These are phyloP conservation scores for Rousettus leschenaultii DNA, from an alignment of 2,113 vertebrate genomes.

Conservation along the genomic window DNA sequence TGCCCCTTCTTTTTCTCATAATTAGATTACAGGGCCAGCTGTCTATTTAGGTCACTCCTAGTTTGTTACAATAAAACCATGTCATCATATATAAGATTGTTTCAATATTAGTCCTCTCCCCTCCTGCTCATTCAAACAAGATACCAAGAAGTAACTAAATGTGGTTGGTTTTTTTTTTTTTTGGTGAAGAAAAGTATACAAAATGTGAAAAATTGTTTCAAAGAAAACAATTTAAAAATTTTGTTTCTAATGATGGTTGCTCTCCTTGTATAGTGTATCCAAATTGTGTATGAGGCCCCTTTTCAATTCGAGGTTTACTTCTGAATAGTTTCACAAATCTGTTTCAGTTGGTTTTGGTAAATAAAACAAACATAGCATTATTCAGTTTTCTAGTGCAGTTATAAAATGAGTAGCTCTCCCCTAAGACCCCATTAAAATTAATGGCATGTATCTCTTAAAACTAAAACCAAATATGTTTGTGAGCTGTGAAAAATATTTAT, in stretches of 20 bases:
- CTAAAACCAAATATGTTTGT: constrained; percentile 23
- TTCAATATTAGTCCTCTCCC: background rate
- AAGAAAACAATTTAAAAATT: background rate
- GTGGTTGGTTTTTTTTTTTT: background rate
- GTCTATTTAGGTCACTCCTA: constrained; percentile 30
- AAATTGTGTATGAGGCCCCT: background rate
- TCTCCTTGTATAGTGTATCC: background rate
- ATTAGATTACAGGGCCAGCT: constrained; percentile 18
- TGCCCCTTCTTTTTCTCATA: background rate
- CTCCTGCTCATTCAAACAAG: background rate
- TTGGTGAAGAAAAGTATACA: background rate
- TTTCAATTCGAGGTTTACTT: constrained; percentile 16
- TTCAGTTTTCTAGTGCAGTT: background rate
- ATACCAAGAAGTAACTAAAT: background rate
- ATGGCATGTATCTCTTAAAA: background rate
- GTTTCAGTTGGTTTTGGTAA: background rate
- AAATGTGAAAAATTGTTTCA: constrained; percentile 29
- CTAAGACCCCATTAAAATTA: constrained; percentile 31
- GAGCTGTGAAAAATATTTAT: background rate
- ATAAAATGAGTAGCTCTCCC: background rate
- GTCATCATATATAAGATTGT: background rate
- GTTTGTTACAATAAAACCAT: constrained; percentile 24
- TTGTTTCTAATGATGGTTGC: constrained; percentile 28
- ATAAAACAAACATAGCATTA: constrained; percentile 15
- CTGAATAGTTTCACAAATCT: background rate